Evolutionary conservation across 1,140 invertebrate genomes (phyloP), one percentile per base, ranked within the genome.

Genomic region (Apis dorsata): DNA sequence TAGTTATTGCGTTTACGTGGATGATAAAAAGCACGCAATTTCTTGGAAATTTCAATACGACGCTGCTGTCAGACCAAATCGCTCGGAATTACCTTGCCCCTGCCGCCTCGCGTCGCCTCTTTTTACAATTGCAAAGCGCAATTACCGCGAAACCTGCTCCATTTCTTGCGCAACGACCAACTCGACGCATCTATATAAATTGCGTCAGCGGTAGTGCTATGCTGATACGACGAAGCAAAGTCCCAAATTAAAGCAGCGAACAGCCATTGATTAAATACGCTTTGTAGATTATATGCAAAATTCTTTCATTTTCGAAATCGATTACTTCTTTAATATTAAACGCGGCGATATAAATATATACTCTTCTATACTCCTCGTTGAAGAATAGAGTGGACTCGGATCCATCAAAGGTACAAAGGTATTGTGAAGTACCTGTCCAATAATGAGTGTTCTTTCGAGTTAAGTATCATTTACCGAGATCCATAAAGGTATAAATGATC

Each of bases 81-180:
- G 49, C 51, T 28, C 70, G 17, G 51, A 55, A 72, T 72, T 55
- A 51, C 49, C 51, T 55, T 72, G 24, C 51, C 51, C n/a, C 44
- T 13, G 15, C 21, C 34, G 68, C 2, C 8, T 21, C 21, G n/a
- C 17, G 17, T 28, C 70, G 70, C 70, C 70, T 24, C 70, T 72
- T 72, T 72, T 72, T 72, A 72, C 70, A 72, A 72, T 72, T 51
- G 51, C 79, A 44, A 63, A 65, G 59, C 49, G 60, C 70, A 65
- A 63, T 80, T 65, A 80, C 60, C 70, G 63, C 60, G 51, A 74
- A 79, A 80, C 79, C 69, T 80, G 79, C 79, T 80, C 79, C 13
- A 51, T 65, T 80, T 80, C 79, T 80, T 80, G 70, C 51, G 79
- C 44, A 53, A 55, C 53, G 8, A 44, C 55, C 55, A 21, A 24